phyloP scores from a whole-genome alignment of 2,888 invertebrate genomes.

The Oligia strigilis region DNA sequence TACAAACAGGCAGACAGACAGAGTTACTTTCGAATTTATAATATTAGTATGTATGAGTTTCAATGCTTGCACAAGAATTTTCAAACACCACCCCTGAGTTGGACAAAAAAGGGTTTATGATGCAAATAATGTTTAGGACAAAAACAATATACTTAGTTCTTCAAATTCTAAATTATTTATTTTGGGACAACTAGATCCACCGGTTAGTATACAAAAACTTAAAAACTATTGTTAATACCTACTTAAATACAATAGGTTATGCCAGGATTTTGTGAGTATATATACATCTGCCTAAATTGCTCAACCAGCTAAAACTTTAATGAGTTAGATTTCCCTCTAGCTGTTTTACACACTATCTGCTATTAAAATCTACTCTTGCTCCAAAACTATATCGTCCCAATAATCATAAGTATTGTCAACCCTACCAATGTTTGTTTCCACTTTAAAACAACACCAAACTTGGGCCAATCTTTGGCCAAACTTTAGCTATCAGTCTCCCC shows the following conservation, averaged over 20 bases:
- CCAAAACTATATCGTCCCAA: not conserved
- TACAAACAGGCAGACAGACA: too few species aligned
- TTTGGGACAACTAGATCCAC: too few species aligned
- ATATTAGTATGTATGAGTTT: not conserved
- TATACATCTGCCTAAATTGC: constrained; percentile 1
- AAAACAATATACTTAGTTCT: not conserved
- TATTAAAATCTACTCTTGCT: constrained; percentile 24
- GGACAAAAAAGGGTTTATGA: not conserved
- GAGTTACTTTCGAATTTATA: too few species aligned
- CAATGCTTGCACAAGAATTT: not conserved
- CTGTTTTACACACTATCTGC: constrained; percentile 31
- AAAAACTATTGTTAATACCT: too few species aligned
- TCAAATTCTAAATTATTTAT: too few species aligned
- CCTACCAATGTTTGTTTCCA: constrained; percentile 50
- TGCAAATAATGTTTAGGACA: not conserved
- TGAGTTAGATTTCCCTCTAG: constrained; percentile 15
- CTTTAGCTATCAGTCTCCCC: constrained; percentile 58
- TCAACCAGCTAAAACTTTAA: not conserved
- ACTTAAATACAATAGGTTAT: not conserved
- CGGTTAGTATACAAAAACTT: too few species aligned
- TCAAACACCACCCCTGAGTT: not conserved
- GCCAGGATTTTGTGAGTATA: not conserved
- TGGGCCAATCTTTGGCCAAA: constrained; percentile 47
- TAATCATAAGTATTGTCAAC: constrained; percentile 38
- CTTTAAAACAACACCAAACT: constrained; percentile 51